Evolutionary conservation across 2,797 vertebrate genomes (phyloP), one percentile per base, ranked within the genome.

Genomic region (Cuculus canorus): DNA sequence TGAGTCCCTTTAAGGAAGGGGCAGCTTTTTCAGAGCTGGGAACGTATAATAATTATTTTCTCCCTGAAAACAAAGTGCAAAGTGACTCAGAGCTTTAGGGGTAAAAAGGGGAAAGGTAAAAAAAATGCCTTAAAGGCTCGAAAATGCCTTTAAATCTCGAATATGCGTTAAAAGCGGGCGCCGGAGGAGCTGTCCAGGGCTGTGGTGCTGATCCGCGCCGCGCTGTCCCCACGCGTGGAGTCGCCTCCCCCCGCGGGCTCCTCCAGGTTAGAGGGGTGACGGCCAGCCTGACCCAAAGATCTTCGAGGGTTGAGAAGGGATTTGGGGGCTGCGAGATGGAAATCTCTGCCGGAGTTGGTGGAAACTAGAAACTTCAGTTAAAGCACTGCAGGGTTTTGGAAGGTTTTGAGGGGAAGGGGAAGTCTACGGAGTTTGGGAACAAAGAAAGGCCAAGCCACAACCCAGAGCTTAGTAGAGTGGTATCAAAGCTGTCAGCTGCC

Each of bases 131-230:
- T 7, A 10, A 43, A 64, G 11, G 9, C 16, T 7, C 7, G n/a
- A 5, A 61, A 57, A 5, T 0, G 48, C 2, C 4, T 7, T 1
- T 11, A 16, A 30, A 15, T n/a, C n/a, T n/a, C n/a, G n/a, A 13
- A 39, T 39, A 5, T 0, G 48, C 2, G 4, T 10, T 2, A 14
- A 14, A 30, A 15, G 28, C 8, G 11, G 35, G 47, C 12, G n/a
- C 9, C 12, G 30, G n/a, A 3, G 83, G 96, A 94, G 95, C 96
- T 97, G 95, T 97, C 95, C 96, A 16, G 7, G 1, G 28, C 32
- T 9, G 64, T 70, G 91, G 96, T 97, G 96, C 95, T 97, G 96
- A 96, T 25, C 81, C 37, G 15, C 16, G 28, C 24, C 17, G 25
- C 2, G 4, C 76, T 0, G 14, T 0, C 30, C 76, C 86, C 86